Evolutionary conservation across 2,888 invertebrate genomes (phyloP), one percentile per base, ranked within the genome.

Genomic region (Entomobrya multifasciata): DNA sequence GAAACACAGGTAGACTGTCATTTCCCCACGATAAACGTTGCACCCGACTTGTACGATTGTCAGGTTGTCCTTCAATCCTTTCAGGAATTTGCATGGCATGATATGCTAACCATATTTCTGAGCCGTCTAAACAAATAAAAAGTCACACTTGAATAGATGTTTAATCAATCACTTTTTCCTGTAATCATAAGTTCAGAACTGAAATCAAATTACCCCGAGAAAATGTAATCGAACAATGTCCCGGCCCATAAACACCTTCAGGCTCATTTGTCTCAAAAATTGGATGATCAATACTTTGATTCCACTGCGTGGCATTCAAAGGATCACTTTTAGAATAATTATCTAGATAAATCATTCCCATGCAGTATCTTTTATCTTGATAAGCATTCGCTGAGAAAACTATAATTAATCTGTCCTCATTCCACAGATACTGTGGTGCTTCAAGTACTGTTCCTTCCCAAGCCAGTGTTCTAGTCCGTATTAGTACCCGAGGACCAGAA

Each of bases 341-440:
- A 41, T 90, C 89, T 13, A 90, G 87, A 11, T 88, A 88, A 74
- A 90, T 90, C 80, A 90, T 83, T 22, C 89, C 90, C 22, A 90
- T 20, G 55, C 87, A 87, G 41, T 90, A 90, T 36, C 87, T 89
- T 0, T 78, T 41, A 17, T 82, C 78, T 52, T 74, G 70, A 80
- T 79, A 84, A 17, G 78, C 74, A 55, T 83, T 84, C 0, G 87
- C 87, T 11, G 87, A 87, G 27, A 87, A 87, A 11, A 87, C 60
- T n/a, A 87, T 87, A 30, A 87, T 41, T 0, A 87, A 49, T 78
- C 83, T 67, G 55, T 70, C 82, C 4, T 65, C 83, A 15, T 70
- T 83, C 84, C 87, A 87, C 30, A 87, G n/a, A 30, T 83, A 74
- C 22, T 87, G 87, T 11, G 83, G 83, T 11, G 83, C 88, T 83